Evolutionary conservation across 92 coral and sea anemone genomes (phyloP).

Genomic region (Zoanthus gigantus): DNA sequence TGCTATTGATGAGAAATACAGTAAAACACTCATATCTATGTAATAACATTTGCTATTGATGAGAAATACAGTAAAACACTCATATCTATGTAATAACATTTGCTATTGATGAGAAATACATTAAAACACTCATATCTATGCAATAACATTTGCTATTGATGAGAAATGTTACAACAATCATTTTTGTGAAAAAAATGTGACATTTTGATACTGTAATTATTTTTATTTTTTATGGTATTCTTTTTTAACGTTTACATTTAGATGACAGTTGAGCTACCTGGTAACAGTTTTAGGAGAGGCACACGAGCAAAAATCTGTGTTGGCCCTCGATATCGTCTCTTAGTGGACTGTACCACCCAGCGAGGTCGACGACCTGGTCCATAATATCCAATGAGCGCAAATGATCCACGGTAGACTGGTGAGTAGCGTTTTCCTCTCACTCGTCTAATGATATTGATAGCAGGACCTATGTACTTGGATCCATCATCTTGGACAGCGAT

Average conservation of each 20-base stretch:
- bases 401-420: slow-evolving; percentile 28
- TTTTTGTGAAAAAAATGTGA: no score
- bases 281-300: slow-evolving; percentile 12
- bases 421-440: slow-evolving; percentile 29
- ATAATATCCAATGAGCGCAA: slow-evolving; percentile 20
- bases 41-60: no score
- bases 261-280: neutral
- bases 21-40: no score
- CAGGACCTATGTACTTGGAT: slow-evolving; percentile 27
- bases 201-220: no score
- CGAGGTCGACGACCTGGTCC: slow-evolving; percentile 36
- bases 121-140: no score
- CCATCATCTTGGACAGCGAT: slow-evolving; percentile 67
- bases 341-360: slow-evolving; percentile 24
- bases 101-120: no score
- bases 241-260: neutral
- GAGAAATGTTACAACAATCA: no score
- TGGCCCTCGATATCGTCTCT: slow-evolving; percentile 16
- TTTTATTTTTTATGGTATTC: no score
- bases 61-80: no score
- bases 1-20: no score
- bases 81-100: no score
- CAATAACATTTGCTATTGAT: no score
- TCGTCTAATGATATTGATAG: slow-evolving; percentile 44
- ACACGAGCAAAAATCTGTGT: neutral